Percentiles rank a stretch among this genome's conserved stretches.
Evolutionary conservation across 1,140 invertebrate species (phyloP).

Genomic region (Drosophila tristis): DNA sequence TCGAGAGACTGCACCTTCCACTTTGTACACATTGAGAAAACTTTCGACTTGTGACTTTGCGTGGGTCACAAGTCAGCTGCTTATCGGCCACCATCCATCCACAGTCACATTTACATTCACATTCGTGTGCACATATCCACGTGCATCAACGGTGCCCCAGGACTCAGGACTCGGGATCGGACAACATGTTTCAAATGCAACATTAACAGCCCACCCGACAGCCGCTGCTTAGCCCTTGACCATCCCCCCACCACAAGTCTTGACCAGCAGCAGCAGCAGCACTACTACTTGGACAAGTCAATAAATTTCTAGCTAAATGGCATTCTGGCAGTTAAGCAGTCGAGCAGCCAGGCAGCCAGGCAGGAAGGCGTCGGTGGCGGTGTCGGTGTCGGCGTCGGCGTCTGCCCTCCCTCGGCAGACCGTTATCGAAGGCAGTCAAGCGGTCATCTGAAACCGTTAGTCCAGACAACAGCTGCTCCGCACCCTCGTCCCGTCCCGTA

Average conservation of each 20-base stretch:
- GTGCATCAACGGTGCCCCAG: slow-evolving; percentile 7
- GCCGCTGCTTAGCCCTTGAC: too few species aligned
- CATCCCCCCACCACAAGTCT: background rate
- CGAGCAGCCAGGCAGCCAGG: slow-evolving; percentile 22
- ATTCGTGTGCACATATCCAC: background rate
- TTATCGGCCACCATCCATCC: slow-evolving; percentile 1
- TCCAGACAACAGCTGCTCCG: slow-evolving; percentile 33
- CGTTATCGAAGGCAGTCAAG: slow-evolving; percentile 19
- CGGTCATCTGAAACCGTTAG: slow-evolving; percentile 41
- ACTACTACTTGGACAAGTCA: slow-evolving; percentile 13
- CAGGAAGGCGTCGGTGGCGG: slow-evolving; percentile 9
- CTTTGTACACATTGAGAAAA: too few species aligned
- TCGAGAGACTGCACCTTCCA: too few species aligned
- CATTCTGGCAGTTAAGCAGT: slow-evolving; percentile 25
- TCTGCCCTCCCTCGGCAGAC: slow-evolving; percentile 33
- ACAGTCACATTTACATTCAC: too few species aligned
- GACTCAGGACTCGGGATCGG: background rate
- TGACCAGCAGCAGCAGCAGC: too few species aligned
- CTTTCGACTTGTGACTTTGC: too few species aligned
- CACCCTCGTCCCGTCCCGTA: background rate
- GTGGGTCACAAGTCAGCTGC: slow-evolving; percentile 1
- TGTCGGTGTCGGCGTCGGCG: slow-evolving; percentile 10
- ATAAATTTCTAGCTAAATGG: slow-evolving; percentile 28
- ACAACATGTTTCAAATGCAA: slow-evolving; percentile 32
- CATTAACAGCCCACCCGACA: slow-evolving; percentile 12